phyloP scores from a whole-genome alignment of 2,113 vertebrate genomes.

The Brachyhypopomus gauderio region DNA sequence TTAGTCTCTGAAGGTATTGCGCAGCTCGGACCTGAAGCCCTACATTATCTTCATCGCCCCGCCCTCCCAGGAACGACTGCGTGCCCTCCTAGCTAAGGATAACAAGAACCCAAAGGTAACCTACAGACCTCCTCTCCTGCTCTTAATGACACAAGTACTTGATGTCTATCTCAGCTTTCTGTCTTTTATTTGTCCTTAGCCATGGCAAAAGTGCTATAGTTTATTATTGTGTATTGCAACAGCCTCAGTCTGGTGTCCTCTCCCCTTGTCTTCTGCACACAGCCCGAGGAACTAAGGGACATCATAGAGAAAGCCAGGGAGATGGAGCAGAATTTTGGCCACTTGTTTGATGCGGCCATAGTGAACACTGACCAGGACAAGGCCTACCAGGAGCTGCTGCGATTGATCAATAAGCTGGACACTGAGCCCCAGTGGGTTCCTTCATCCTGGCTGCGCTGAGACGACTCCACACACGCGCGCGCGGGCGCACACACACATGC shows the following conservation, averaged over 20 bases:
- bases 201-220: background rate
- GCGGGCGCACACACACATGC: slow-evolving; percentile 8
- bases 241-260: background rate
- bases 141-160: background rate
- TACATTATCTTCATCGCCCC: slow-evolving; percentile 99
- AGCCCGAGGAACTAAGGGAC: slow-evolving; percentile 97
- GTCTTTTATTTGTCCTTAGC: background rate
- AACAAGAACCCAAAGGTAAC: slow-evolving; percentile 95
- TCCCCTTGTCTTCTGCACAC: slow-evolving; percentile 34
- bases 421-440: slow-evolving; percentile 99
- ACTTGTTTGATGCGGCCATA: slow-evolving; percentile 93
- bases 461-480: background rate
- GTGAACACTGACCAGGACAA: slow-evolving; percentile 96
- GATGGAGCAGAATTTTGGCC: slow-evolving; percentile 97
- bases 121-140: background rate
- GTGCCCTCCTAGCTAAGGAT: slow-evolving; percentile 91
- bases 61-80: slow-evolving; percentile 92
- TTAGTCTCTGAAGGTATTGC: slow-evolving; percentile 91
- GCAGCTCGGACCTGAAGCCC: slow-evolving; percentile 95
- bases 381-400: slow-evolving; percentile 87
- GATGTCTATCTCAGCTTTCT: background rate
- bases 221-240: background rate
- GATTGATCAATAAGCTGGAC: slow-evolving; percentile 97
- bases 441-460: slow-evolving; percentile 89
- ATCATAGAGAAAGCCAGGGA: slow-evolving; percentile 97